phyloP scores from a whole-genome alignment of 2,888 invertebrate species.

The Coelinius sp. region DNA sequence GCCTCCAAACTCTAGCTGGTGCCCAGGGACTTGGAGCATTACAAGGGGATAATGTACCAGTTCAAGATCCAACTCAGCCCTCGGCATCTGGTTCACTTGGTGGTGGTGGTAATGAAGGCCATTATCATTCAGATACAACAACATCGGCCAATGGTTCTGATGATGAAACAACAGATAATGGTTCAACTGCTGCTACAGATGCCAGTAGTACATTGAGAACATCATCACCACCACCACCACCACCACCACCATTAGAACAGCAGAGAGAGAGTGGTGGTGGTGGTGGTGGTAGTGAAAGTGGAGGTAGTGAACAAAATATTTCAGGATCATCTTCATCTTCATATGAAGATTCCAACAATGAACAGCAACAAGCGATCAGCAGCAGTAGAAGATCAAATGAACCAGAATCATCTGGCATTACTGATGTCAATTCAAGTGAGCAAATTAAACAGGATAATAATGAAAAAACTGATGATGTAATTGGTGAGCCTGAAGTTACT shows the following conservation, averaged over 20 bases:
- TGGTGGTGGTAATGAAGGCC: constrained; percentile 66
- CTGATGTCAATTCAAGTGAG: constrained; percentile 58
- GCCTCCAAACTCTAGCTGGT: constrained; percentile 70
- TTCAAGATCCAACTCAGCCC: constrained; percentile 59
- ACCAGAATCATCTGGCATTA: constrained; percentile 73
- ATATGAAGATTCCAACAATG: constrained; percentile 80
- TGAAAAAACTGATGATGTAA: constrained; percentile 54
- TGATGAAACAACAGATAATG: constrained; percentile 78
- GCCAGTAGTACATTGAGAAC: constrained; percentile 88
- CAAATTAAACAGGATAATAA: constrained; percentile 70
- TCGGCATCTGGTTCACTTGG: constrained; percentile 69
- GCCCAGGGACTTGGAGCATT: constrained; percentile 55
- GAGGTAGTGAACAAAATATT: constrained; percentile 86
- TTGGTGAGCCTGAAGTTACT: constrained; percentile 47
- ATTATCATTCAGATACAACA: constrained; percentile 85
- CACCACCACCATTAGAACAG: constrained; percentile 81
- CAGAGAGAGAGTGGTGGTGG: constrained; percentile 76
- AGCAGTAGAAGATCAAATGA: constrained; percentile 66
- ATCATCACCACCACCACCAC: constrained; percentile 87
- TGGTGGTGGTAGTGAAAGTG: constrained; percentile 88
- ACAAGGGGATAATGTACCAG: constrained; percentile 49
- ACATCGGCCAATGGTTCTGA: constrained; percentile 93
- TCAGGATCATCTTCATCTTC: constrained; percentile 91
- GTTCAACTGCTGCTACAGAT: constrained; percentile 94
- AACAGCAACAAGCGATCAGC: constrained; percentile 59